These are phyloP conservation scores for Muscicapa adusta DNA, from an alignment of 2,113 vertebrate genomes.

Conservation along the genomic window DNA sequence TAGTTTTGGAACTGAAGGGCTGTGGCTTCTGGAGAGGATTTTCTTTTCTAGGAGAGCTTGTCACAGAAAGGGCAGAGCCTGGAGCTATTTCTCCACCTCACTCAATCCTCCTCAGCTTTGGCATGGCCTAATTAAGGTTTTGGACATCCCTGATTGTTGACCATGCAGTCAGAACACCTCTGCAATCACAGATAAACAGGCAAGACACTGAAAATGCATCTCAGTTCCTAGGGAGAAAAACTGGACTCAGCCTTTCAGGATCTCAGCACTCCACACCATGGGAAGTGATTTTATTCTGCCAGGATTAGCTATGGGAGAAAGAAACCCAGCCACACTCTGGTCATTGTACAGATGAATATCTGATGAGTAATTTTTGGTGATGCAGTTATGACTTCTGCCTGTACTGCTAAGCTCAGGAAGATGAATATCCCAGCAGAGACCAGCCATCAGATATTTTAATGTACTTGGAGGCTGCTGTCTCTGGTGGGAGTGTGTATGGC, in stretches of 20 bases:
- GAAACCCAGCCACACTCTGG: not conserved
- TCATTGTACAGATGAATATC: not conserved
- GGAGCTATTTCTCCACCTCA: not conserved
- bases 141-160: not conserved
- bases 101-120: not conserved
- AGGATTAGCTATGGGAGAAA: not conserved
- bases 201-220: not conserved
- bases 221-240: not conserved
- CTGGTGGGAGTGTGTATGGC: not conserved
- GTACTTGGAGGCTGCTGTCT: not conserved
- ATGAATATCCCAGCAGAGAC: not conserved
- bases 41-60: not conserved
- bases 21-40: not conserved
- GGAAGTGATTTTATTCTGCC: not conserved
- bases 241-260: not conserved
- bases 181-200: not conserved
- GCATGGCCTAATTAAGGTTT: not conserved
- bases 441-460: not conserved
- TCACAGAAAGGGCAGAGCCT: not conserved
- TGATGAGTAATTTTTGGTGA: not conserved
- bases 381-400: not conserved
- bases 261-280: not conserved
- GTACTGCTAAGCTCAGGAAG: not conserved
- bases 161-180: not conserved
- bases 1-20: not conserved